Evolutionary conservation across 2,113 vertebrate species (phyloP).

Genomic region (Halcyon malimbica): DNA sequence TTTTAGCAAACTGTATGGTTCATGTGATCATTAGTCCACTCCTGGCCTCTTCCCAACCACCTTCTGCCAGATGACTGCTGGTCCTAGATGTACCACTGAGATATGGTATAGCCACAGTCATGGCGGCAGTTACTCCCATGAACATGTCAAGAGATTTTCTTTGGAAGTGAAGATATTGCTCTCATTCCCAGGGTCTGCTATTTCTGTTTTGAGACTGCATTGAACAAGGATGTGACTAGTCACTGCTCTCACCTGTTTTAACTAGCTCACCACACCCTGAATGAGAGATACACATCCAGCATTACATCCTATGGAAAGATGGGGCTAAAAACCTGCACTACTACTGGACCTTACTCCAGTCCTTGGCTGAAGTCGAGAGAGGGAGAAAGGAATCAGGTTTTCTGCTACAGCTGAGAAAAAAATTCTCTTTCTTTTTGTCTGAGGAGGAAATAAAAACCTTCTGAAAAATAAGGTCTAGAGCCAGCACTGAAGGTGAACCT

Average conservation of each 20-base stretch:
- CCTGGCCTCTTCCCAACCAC: not conserved
- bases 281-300: not conserved
- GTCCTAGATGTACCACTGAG: not conserved
- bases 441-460: not conserved
- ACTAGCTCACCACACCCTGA: not conserved
- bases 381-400: not conserved
- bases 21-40: not conserved
- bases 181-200: not conserved
- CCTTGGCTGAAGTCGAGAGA: not conserved
- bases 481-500: not conserved
- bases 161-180: not conserved
- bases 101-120: fast-evolving
- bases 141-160: not conserved
- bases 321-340: not conserved
- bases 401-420: not conserved
- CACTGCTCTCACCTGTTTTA: not conserved
- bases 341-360: not conserved
- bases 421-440: not conserved
- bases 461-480: not conserved
- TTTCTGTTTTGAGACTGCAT: not conserved
- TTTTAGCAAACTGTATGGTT: not conserved
- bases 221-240: not conserved
- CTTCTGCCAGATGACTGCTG: not conserved
- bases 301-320: fast-evolving
- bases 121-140: not conserved